These are phyloP conservation scores for Hydrozoanthus tunicans DNA, from an alignment of 64 coral and sea anemone genomes.

Conservation along the genomic window DNA sequence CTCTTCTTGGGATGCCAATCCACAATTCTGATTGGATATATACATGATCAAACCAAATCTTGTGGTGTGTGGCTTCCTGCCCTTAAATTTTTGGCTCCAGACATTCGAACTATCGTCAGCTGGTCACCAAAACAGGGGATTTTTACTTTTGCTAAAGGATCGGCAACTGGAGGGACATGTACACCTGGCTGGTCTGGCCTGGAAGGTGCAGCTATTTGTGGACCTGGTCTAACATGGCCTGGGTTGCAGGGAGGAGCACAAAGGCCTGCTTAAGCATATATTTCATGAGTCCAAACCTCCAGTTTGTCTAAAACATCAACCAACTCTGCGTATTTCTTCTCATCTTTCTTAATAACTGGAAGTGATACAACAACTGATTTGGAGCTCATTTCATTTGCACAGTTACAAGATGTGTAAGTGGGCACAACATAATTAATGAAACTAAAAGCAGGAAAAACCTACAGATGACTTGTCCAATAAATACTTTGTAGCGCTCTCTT, in stretches of 20 bases:
- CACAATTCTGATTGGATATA: constrained; percentile 39
- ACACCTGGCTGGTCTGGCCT: constrained; percentile 35
- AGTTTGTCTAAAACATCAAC: constrained; percentile 50
- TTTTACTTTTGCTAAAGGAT: constrained; percentile 58
- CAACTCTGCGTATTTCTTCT: constrained; percentile 37
- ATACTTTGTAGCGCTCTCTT: constrained; percentile 55
- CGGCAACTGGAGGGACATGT: constrained; percentile 51
- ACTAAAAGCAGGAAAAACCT: constrained; percentile 38
- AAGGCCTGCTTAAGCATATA: constrained; percentile 45
- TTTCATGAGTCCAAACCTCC: constrained; percentile 50
- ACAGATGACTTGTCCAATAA: constrained; percentile 18
- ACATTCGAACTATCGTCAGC: constrained; percentile 26
- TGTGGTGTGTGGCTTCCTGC: constrained; percentile 31
- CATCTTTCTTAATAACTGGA: constrained; percentile 57
- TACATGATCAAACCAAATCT: constrained; percentile 23
- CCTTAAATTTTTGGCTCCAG: constrained; percentile 40
- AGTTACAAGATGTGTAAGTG: constrained; percentile 18
- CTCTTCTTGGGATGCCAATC: constrained; percentile 41
- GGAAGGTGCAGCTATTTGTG: constrained; percentile 32
- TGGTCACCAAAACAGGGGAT: constrained; percentile 53
- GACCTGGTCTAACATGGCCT: constrained; percentile 36
- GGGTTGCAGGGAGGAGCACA: constrained; percentile 28
- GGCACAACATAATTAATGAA: constrained; percentile 40
- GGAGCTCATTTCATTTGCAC: constrained; percentile 31
- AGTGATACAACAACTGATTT: constrained; percentile 49